Percentiles rank a stretch among this genome's conserved stretches.
Evolutionary conservation across 2,888 invertebrate species (phyloP).

Genomic region (Hyalella azteca): DNA sequence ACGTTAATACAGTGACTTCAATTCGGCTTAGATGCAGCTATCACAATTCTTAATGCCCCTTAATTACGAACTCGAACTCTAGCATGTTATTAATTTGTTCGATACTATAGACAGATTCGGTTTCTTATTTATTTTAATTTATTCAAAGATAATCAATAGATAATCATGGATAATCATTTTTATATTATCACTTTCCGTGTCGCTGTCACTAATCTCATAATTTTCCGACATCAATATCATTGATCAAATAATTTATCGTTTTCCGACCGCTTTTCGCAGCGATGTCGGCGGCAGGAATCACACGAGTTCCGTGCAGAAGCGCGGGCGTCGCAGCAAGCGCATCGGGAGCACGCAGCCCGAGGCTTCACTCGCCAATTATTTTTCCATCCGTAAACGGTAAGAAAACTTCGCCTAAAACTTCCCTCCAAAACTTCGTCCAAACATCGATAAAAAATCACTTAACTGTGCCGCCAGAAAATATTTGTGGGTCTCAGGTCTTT

Average conservation of each 20-base stretch:
- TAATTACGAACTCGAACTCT: background rate
- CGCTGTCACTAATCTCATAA: background rate
- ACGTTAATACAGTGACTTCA: too few species aligned
- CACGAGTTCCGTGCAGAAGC: background rate
- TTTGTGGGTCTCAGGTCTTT: too few species aligned
- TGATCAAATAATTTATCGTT: background rate
- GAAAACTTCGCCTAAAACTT: background rate
- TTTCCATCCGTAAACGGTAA: constrained; percentile 17
- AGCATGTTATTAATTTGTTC: background rate
- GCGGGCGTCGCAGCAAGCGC: constrained; percentile 2
- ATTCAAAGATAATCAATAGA: too few species aligned
- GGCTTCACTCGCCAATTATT: background rate
- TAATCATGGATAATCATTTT: too few species aligned
- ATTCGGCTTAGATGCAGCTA: too few species aligned
- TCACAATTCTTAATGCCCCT: too few species aligned
- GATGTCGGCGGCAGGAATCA: background rate
- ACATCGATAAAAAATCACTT: too few species aligned
- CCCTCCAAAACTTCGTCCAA: background rate
- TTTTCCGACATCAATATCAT: background rate
- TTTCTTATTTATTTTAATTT: too few species aligned
- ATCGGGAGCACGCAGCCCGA: background rate
- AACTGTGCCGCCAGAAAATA: too few species aligned
- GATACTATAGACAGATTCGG: too few species aligned
- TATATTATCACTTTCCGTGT: too few species aligned
- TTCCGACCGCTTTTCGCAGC: background rate